Evolutionary conservation across 2,888 invertebrate species (phyloP), one percentile per base, ranked within the genome.

Genomic region (Tetranychus piercei): DNA sequence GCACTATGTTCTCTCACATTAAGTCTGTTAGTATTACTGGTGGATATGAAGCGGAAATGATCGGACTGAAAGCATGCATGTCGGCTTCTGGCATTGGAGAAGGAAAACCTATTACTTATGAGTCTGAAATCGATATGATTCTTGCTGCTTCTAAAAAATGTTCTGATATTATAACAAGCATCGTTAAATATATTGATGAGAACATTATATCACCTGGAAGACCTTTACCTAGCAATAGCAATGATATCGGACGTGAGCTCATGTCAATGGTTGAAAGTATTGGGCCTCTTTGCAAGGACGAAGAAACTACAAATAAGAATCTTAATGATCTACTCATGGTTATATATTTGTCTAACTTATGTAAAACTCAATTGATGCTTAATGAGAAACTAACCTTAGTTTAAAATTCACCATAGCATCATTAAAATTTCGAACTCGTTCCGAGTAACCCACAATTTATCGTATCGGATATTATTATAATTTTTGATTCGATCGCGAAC

Each of bases 1-100:
- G 96, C 77, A 90, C 90, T 82, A 92, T 94, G 94, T 99, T 97
- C 83, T 94, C 96, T 0, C 94, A 95, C 44, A 89, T 96, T 45
- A 79, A 77, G 65, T 89, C 90, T 79, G 92, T 95, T 9, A 90
- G 92, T 80, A 87, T 94, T 75, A 88, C 87, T 18, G 75, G 77
- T 44, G 89, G 89, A 80, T 95, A 95, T 81, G 92, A 94, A 81
- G 94, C 97, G 1, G 99, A 99, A 82, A 82, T 85, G 78, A 86
- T 87, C 76, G 87, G 87, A 78, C 72, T 77, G 6, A 73, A 74
- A 69, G 75, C 77, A 45, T 77, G 77, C 71, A 75, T 75, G 76
- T 66, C 73, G 64, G 73, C 77, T 22, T 70, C 74, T 44, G 75
- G 74, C 22, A 43, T 77, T 18, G 44, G 55, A 20, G 55, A 74